Evolutionary conservation across 1,140 invertebrate genomes (phyloP).

Genomic region (Hypothenemus hampei): DNA sequence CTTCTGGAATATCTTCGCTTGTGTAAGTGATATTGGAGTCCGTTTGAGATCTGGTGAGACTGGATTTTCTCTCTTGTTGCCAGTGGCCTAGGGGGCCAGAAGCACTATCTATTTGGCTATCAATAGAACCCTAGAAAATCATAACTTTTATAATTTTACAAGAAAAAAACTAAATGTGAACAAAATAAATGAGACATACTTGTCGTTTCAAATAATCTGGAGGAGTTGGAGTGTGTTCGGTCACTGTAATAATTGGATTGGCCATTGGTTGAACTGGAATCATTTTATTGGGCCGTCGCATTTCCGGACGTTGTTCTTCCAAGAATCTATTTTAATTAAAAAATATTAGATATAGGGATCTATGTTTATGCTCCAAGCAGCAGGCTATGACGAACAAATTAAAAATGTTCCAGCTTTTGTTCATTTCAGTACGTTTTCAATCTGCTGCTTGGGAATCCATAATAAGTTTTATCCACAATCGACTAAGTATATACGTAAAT

Average conservation of each 20-base stretch:
- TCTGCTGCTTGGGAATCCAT: too few species aligned
- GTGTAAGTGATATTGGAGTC: conserved; percentile 91
- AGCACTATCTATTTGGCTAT: conserved; percentile 74
- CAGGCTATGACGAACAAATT: too few species aligned
- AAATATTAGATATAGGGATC: too few species aligned
- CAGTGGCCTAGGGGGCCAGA: conserved; percentile 53
- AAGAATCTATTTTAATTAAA: conserved; percentile 50
- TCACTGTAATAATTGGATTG: conserved; percentile 94
- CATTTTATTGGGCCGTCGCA: conserved; percentile 44
- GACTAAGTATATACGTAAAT: too few species aligned
- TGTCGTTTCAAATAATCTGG: conserved; percentile 75
- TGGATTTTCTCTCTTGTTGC: conserved; percentile 60
- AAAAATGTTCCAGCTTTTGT: too few species aligned
- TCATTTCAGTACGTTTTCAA: too few species aligned
- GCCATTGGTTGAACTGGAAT: conserved; percentile 43
- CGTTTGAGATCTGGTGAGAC: conserved; percentile 81
- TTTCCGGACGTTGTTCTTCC: conserved; percentile 54
- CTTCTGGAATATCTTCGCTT: conserved; percentile 73
- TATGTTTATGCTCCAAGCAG: too few species aligned
- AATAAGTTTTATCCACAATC: too few species aligned
- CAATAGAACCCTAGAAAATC: conserved; percentile 61
- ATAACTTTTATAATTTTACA: conserved; percentile 1
- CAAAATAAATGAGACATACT: too few species aligned
- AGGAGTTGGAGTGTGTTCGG: conserved; percentile 86
- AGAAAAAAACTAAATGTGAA: not conserved